phyloP scores from a whole-genome alignment of 2,113 vertebrate genomes.

The Brachyhypopomus gauderio region DNA sequence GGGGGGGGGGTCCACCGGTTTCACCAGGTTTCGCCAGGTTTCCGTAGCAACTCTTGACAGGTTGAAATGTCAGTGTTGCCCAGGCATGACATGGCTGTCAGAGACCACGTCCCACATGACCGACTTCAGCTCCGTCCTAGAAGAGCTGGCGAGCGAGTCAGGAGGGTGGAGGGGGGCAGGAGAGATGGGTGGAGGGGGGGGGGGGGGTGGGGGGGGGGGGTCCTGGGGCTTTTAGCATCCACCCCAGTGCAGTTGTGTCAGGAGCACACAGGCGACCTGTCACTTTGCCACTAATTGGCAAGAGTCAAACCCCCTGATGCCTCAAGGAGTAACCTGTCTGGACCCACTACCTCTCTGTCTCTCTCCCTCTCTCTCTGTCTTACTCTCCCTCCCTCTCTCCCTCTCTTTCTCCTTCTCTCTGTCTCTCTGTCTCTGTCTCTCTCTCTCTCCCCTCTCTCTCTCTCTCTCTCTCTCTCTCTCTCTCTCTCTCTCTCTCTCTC shows the following conservation, averaged over 20 bases:
- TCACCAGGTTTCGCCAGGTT: constrained; percentile 70
- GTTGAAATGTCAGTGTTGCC: constrained; percentile 68
- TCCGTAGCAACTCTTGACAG: constrained; percentile 68
- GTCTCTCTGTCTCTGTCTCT: constrained; percentile 42
- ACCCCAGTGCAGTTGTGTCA: constrained; percentile 74
- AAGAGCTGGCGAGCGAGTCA: constrained; percentile 38
- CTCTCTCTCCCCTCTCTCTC: background rate
- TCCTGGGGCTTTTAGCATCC: constrained; percentile 59
- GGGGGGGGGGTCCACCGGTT: constrained; percentile 63
- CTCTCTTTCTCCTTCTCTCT: no score
- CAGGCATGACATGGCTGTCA: constrained; percentile 66
- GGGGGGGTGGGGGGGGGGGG: constrained; percentile 52
- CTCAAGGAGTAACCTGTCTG: constrained; percentile 68
- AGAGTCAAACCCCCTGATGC: constrained; percentile 64
- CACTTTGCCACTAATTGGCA: constrained; percentile 76
- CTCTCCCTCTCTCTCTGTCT: no score
- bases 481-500: background rate
- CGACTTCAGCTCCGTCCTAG: constrained; percentile 50
- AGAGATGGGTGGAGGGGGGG: constrained; percentile 31
- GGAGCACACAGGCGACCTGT: constrained; percentile 69
- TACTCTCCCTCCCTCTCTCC: no score
- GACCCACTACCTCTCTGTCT: background rate
- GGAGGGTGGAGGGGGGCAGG: constrained; percentile 38
- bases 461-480: no score
- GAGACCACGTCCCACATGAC: constrained; percentile 43